These are phyloP conservation scores for Rhinolophus sinicus DNA, from an alignment of 2,113 vertebrate species.

Conservation along the genomic window DNA sequence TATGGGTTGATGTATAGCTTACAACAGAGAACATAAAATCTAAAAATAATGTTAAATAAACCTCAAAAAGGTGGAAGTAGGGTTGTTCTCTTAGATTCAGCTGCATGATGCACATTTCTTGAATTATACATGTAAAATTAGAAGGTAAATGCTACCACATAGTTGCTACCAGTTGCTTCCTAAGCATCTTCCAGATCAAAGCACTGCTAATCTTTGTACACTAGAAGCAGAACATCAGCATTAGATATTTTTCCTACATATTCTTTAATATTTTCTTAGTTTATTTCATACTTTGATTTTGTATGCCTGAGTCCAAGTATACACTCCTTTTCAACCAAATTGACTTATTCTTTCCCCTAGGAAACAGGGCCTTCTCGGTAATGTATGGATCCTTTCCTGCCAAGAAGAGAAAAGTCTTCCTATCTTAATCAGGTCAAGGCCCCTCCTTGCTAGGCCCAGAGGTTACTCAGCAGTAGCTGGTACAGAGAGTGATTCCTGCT, in stretches of 20 bases:
- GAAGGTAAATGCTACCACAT: slow-evolving; percentile 52
- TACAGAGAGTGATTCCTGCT: slow-evolving; percentile 64
- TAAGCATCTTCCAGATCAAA: slow-evolving; percentile 58
- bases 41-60: slow-evolving; percentile 41
- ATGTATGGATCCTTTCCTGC: slow-evolving; percentile 71
- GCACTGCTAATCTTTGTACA: slow-evolving; percentile 51
- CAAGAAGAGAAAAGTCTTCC: slow-evolving; percentile 73
- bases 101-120: neutral
- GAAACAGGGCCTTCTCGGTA: slow-evolving; percentile 71
- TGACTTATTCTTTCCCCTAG: slow-evolving; percentile 71
- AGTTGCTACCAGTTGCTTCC: slow-evolving; percentile 50
- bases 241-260: slow-evolving; percentile 51
- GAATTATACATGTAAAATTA: slow-evolving; percentile 1
- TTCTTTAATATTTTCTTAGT: slow-evolving; percentile 62
- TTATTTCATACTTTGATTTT: slow-evolving; percentile 71
- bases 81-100: neutral
- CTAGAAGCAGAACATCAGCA: neutral
- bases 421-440: slow-evolving; percentile 77
- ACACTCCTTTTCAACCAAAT: slow-evolving; percentile 64
- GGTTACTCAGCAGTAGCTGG: slow-evolving; percentile 77
- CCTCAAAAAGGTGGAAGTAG: neutral
- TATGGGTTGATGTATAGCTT: neutral
- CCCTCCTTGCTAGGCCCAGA: slow-evolving; percentile 75
- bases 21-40: slow-evolving; percentile 7
- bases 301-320: slow-evolving; percentile 50